phyloP scores from a whole-genome alignment of 1,140 invertebrate species.

The Mizuhopecten yessoensis region DNA sequence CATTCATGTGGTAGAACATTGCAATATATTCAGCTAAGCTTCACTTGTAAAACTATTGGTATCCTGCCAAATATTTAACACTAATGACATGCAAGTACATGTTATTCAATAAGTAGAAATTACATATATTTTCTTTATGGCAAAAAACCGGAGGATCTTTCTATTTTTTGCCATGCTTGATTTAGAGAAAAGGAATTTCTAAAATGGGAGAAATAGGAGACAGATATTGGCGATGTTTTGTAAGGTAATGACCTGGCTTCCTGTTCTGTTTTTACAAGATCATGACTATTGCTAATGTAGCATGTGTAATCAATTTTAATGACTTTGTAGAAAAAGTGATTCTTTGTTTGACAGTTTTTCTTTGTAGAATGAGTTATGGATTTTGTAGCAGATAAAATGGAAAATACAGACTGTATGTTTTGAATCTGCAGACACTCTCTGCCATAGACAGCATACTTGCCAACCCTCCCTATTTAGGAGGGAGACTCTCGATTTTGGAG shows the following conservation, averaged over 20 bases:
- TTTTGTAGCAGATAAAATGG: conserved; percentile 14
- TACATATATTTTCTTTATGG: background rate
- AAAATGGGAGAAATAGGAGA: background rate
- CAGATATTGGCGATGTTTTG: background rate
- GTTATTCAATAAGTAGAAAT: background rate
- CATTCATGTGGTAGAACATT: background rate
- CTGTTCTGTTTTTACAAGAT: background rate
- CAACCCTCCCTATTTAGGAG: too few relatives aligned
- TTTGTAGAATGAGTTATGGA: conserved; percentile 13
- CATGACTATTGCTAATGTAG: background rate
- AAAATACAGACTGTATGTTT: background rate
- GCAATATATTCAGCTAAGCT: background rate
- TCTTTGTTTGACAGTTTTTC: conserved; percentile 18
- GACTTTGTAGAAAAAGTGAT: conserved; percentile 18
- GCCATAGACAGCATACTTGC: too few relatives aligned
- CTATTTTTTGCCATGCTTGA: background rate
- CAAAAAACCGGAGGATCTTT: too few relatives aligned
- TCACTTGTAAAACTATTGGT: background rate
- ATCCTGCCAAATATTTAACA: background rate
- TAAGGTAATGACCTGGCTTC: background rate
- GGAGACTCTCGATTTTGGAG: too few relatives aligned
- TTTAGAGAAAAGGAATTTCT: background rate
- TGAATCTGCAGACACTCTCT: too few relatives aligned
- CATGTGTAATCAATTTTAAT: background rate
- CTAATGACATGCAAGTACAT: background rate